Conservation (phyloP, 1,140 invertebrate species). For the Drosophila oshimai region DNA sequence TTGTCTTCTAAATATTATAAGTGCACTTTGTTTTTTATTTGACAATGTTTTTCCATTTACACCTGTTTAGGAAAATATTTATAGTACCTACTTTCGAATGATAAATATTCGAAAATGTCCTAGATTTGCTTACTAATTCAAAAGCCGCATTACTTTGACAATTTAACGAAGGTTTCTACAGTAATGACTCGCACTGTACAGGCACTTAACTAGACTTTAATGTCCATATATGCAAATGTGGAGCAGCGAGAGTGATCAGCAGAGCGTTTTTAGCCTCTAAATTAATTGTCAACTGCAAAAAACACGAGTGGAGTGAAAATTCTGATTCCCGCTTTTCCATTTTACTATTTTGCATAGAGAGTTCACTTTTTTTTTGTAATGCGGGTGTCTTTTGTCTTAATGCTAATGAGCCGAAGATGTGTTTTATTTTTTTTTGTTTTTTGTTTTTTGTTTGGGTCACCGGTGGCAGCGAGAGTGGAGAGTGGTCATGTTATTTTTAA, state of each 20-base stretch:
- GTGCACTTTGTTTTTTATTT: too few relatives aligned
- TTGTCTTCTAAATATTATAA: too few relatives aligned
- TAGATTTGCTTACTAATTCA: too few relatives aligned
- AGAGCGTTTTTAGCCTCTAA: background rate
- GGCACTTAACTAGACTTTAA: background rate
- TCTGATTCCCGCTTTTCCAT: constrained; percentile 7
- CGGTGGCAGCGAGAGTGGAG: constrained; percentile 39
- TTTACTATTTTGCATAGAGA: constrained; percentile 26
- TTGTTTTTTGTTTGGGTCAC: constrained; percentile 11
- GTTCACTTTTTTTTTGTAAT: constrained; percentile 15
- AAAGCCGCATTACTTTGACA: too few relatives aligned
- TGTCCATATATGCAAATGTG: constrained; percentile 24
- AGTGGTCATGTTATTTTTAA: constrained; percentile 26
- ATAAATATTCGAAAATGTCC: too few relatives aligned
- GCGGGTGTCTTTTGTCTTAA: constrained; percentile 26
- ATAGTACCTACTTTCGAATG: too few relatives aligned
- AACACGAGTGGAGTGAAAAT: constrained; percentile 3
- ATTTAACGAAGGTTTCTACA: too few relatives aligned
- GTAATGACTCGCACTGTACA: background rate
- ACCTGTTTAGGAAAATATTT: too few relatives aligned
- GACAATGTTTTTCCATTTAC: too few relatives aligned
- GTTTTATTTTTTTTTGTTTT: background rate
- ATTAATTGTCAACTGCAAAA: constrained; percentile 11
- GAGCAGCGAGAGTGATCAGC: constrained; percentile 32
- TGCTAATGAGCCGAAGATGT: constrained; percentile 37